These are phyloP conservation scores for Neoniphon sammara DNA, from an alignment of 2,797 vertebrate genomes.

Conservation along the genomic window DNA sequence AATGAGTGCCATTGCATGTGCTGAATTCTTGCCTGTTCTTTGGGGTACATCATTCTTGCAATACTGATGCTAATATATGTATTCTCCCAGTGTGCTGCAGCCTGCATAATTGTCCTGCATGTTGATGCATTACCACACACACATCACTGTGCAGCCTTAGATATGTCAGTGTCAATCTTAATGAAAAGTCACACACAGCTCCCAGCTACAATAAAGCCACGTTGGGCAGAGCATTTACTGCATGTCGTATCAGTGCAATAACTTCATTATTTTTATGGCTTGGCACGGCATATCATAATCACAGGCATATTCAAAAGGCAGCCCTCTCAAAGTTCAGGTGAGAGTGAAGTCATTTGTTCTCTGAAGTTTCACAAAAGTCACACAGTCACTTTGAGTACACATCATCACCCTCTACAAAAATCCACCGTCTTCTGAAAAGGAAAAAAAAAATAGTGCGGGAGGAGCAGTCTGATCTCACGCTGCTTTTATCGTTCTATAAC, in stretches of 20 bases:
- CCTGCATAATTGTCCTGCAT: neutral
- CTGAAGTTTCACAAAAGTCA: slow-evolving; percentile 22
- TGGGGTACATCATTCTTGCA: slow-evolving; percentile 5
- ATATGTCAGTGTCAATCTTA: neutral
- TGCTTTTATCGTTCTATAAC: slow-evolving; percentile 32
- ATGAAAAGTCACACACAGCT: neutral
- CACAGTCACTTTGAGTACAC: slow-evolving; percentile 27
- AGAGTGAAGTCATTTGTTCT: slow-evolving; percentile 9
- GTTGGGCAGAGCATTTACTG: neutral
- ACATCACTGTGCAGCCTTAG: neutral
- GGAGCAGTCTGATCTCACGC: slow-evolving; percentile 19
- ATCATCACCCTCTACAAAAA: slow-evolving; percentile 1
- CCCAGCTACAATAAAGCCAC: slow-evolving; percentile 5
- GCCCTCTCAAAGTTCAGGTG: neutral
- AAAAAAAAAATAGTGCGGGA: slow-evolving; percentile 31
- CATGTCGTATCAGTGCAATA: neutral
- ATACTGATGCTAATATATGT: slow-evolving; percentile 3
- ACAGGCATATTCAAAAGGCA: neutral
- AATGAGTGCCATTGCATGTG: slow-evolving; percentile 13
- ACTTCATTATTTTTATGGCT: neutral
- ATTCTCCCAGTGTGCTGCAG: slow-evolving; percentile 5
- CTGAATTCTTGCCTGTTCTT: slow-evolving; percentile 19
- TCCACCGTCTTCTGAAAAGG: neutral
- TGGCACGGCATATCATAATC: neutral
- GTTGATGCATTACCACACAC: slow-evolving; percentile 5